These are phyloP conservation scores for Cyanoramphus novaezelandiae DNA, from an alignment of 2,113 vertebrate genomes.

Conservation along the genomic window DNA sequence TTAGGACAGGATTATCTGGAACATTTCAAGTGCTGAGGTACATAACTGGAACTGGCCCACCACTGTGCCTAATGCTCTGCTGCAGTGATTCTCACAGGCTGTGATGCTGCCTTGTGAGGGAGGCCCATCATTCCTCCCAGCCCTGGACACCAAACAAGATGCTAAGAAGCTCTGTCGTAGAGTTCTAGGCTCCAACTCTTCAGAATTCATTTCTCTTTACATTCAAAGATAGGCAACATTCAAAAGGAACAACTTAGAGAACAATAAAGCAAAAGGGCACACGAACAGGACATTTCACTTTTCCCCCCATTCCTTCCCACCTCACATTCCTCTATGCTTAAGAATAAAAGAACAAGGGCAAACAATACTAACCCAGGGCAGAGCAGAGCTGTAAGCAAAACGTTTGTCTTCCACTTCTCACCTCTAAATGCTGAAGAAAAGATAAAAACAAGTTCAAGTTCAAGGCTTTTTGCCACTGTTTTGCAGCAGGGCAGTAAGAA, in stretches of 20 bases:
- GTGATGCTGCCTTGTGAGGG: not conserved
- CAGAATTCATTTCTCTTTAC: not conserved
- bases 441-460: not conserved
- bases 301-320: not conserved
- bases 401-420: slow-evolving; percentile 90
- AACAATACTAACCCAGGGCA: slow-evolving; percentile 83
- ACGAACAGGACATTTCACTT: not conserved
- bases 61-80: not conserved
- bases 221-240: not conserved
- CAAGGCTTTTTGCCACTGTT: not conserved
- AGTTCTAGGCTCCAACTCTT: not conserved
- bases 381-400: slow-evolving; percentile 87
- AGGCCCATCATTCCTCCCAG: not conserved
- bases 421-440: slow-evolving; percentile 84
- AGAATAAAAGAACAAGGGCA: not conserved
- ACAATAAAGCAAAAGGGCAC: not conserved
- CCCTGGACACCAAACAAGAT: not conserved
- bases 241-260: not conserved
- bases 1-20: not conserved
- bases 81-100: not conserved
- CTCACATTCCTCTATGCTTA: not conserved
- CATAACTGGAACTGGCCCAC: not conserved
- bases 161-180: not conserved
- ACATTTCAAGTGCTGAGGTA: not conserved
- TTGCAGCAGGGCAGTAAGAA: not conserved